These are phyloP conservation scores for Sitta europaea DNA, from an alignment of 2,113 vertebrate species.

Conservation along the genomic window DNA sequence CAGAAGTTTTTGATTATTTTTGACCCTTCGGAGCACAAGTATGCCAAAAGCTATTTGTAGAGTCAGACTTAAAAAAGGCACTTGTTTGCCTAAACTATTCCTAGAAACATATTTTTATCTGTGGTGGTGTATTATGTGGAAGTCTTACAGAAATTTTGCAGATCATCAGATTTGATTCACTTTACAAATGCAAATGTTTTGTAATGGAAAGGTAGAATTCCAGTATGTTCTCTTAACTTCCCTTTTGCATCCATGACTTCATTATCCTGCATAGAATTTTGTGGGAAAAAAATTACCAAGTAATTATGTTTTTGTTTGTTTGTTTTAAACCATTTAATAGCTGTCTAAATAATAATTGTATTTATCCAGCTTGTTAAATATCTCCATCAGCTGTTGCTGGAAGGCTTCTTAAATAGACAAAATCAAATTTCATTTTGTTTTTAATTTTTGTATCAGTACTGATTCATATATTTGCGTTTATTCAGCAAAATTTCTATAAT, in stretches of 20 bases:
- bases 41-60: background rate
- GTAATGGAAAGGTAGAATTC: background rate
- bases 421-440: background rate
- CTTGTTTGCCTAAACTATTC: background rate
- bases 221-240: background rate
- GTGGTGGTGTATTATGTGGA: background rate
- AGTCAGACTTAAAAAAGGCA: background rate
- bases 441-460: background rate
- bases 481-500: background rate
- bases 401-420: background rate
- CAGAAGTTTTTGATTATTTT: background rate
- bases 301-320: background rate
- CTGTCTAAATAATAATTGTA: background rate
- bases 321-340: background rate
- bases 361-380: background rate
- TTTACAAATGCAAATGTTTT: background rate
- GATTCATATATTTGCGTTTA: background rate
- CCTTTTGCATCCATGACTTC: background rate
- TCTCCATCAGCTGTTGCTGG: background rate
- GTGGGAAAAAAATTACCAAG: background rate
- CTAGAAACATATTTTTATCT: background rate
- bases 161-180: background rate
- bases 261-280: background rate
- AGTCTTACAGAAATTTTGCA: background rate
- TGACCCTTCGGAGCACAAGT: background rate